These are phyloP conservation scores for Toxostoma redivivum DNA, from an alignment of 2,113 vertebrate species.

Conservation along the genomic window DNA sequence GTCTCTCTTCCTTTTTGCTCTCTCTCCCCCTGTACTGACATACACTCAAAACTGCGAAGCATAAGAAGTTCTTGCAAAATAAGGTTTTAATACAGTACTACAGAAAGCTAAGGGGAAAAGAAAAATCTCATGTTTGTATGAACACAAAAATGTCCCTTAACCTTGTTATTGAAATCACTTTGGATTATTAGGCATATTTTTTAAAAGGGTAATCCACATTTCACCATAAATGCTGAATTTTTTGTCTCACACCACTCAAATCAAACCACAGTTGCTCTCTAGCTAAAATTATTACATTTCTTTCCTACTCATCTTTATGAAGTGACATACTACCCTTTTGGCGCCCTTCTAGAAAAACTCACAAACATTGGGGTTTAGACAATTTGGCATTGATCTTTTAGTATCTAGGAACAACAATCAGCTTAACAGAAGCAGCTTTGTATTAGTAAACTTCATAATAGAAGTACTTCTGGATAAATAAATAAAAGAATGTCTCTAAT, in stretches of 20 bases:
- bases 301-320: not conserved
- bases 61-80: not conserved
- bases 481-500: not conserved
- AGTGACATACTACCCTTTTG: not conserved
- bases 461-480: not conserved
- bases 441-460: not conserved
- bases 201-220: not conserved
- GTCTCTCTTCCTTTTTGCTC: not conserved
- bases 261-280: not conserved
- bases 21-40: not conserved
- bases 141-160: not conserved
- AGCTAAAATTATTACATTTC: not conserved
- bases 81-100: not conserved
- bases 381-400: not conserved
- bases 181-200: not conserved
- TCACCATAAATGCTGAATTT: not conserved
- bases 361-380: not conserved
- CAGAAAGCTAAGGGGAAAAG: not conserved
- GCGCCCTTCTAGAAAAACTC: not conserved
- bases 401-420: not conserved
- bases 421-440: not conserved
- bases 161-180: not conserved
- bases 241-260: not conserved
- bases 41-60: not conserved
- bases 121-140: not conserved